Conservation (phyloP, 2,888 invertebrate genomes). For the Onchidella celtica region DNA sequence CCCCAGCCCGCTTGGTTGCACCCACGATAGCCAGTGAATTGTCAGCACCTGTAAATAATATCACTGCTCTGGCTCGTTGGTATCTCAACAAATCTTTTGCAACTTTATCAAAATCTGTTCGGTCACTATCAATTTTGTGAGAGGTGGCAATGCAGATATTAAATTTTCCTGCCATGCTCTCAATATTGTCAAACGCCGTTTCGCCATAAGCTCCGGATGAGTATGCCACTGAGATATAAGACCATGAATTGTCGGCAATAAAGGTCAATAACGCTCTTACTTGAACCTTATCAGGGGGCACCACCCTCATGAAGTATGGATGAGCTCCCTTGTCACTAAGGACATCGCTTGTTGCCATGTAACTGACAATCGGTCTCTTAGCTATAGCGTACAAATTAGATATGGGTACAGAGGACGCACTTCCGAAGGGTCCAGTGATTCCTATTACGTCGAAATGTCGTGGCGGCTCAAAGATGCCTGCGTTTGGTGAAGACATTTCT, state of each 20-base stretch:
- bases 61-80: slow-evolving; percentile 56
- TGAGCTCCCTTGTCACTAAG: slow-evolving; percentile 60
- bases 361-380: slow-evolving; percentile 56
- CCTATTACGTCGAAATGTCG: slow-evolving; percentile 59
- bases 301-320: slow-evolving; percentile 70
- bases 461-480: background rate
- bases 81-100: background rate
- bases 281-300: slow-evolving; percentile 65
- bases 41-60: slow-evolving; percentile 61
- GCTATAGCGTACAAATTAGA: slow-evolving; percentile 58
- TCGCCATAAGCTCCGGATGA: slow-evolving; percentile 83
- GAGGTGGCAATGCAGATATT: slow-evolving; percentile 62
- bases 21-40: slow-evolving; percentile 50
- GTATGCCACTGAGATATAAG: slow-evolving; percentile 88
- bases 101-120: background rate
- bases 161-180: slow-evolving; percentile 41
- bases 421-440: slow-evolving; percentile 50
- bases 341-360: slow-evolving; percentile 60
- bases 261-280: slow-evolving; percentile 60
- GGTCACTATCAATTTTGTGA: slow-evolving; percentile 36
- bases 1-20: slow-evolving; percentile 44
- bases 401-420: slow-evolving; percentile 56
- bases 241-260: slow-evolving; percentile 84
- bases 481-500: background rate
- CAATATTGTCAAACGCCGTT: slow-evolving; percentile 57